Conservation (phyloP, 2,888 invertebrate species). For the Andrena praecox region DNA sequence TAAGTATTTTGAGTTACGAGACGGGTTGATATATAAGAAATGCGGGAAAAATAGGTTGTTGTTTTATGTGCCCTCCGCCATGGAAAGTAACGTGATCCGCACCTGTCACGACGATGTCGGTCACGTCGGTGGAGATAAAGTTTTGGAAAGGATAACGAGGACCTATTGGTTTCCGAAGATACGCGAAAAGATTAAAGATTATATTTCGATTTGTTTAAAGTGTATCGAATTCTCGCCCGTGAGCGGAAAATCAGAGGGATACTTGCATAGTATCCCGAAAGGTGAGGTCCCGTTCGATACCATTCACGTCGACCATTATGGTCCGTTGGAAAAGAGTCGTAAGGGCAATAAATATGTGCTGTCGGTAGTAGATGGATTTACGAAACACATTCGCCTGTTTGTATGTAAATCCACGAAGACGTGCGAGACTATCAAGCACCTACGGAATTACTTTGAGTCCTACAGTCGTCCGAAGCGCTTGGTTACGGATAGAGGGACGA, state of each 20-base stretch:
- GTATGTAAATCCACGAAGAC: constrained; percentile 24
- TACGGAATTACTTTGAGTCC: constrained; percentile 5
- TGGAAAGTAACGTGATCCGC: too few relatives aligned
- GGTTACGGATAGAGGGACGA: constrained; percentile 5
- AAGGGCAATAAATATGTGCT: constrained; percentile 13
- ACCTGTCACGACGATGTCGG: too few relatives aligned
- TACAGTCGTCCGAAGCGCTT: constrained; percentile 16
- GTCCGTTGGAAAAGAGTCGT: constrained; percentile 21
- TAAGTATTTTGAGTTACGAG: too few relatives aligned
- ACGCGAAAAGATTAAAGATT: too few relatives aligned
- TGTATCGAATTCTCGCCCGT: constrained; percentile 29
- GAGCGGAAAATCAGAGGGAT: constrained; percentile 17
- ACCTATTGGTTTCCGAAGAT: too few relatives aligned
- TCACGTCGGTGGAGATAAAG: too few relatives aligned
- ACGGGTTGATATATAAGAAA: too few relatives aligned
- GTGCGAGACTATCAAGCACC: constrained; percentile 4
- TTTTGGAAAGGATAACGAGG: too few relatives aligned
- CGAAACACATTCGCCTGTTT: constrained; percentile 12
- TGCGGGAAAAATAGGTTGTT: too few relatives aligned
- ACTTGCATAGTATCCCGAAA: constrained; percentile 23
- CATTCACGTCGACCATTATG: constrained; percentile 16
- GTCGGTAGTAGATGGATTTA: background rate
- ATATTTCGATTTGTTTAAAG: constrained; percentile 8
- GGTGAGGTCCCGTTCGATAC: constrained; percentile 16
- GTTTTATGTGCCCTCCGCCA: too few relatives aligned